Evolutionary conservation across 2,888 invertebrate species (phyloP).

Genomic region (Callyntrura sp.): DNA sequence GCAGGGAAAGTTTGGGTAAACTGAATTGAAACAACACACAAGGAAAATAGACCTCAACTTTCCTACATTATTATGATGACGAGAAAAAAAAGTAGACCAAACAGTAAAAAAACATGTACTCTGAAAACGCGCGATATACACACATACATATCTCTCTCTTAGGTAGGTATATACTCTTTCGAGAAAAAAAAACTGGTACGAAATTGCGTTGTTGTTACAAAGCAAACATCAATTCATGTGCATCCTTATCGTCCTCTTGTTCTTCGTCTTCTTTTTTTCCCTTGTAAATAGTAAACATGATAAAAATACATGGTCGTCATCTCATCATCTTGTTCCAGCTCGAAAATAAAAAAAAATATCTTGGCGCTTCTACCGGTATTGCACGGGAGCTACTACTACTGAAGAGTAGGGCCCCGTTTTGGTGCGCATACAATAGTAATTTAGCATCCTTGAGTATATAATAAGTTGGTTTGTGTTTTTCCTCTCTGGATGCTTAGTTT

Average conservation of each 20-base stretch:
- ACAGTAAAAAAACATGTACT: conserved; percentile 13
- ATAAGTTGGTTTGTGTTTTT: too few relatives aligned
- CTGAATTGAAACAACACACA: background rate
- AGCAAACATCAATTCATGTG: conserved; percentile 52
- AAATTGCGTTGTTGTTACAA: conserved; percentile 69
- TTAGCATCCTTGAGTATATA: too few relatives aligned
- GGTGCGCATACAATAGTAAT: too few relatives aligned
- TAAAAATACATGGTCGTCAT: conserved; percentile 32
- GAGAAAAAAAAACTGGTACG: too few relatives aligned
- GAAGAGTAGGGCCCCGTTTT: too few relatives aligned
- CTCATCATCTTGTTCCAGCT: background rate
- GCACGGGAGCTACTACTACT: too few relatives aligned
- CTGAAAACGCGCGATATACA: background rate
- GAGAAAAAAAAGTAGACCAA: background rate
- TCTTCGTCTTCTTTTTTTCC: background rate
- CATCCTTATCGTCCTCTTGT: background rate
- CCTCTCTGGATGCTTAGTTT: background rate
- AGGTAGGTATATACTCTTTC: too few relatives aligned
- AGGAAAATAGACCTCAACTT: too few relatives aligned
- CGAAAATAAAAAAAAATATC: too few relatives aligned
- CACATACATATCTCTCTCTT: too few relatives aligned
- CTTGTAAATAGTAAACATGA: conserved; percentile 32
- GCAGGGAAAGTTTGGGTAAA: conserved; percentile 8
- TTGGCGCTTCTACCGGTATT: too few relatives aligned
- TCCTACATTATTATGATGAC: too few relatives aligned